Percentiles rank a stretch among this genome's conserved stretches.
Evolutionary conservation across 1,140 invertebrate species (phyloP).

Genomic region (Dolichoris vasculosae): DNA sequence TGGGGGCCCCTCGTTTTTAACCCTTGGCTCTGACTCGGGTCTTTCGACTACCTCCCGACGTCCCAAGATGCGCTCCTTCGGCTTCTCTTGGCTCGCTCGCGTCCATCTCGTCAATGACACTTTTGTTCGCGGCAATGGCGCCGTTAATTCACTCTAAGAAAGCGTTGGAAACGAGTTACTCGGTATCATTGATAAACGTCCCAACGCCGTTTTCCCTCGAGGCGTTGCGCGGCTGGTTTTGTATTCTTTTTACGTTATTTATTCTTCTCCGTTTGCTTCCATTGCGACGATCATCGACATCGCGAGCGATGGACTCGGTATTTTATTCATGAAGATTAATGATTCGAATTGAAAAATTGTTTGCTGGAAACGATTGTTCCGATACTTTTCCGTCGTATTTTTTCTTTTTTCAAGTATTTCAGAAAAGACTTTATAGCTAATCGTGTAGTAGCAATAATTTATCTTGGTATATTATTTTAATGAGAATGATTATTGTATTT

Average conservation of each 20-base stretch:
- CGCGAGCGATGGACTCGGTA: neutral
- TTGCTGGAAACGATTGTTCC: neutral
- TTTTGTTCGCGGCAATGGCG: neutral
- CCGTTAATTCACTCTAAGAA: neutral
- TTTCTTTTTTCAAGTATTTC: neutral
- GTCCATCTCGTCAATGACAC: neutral
- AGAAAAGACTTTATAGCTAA: neutral
- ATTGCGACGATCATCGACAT: neutral
- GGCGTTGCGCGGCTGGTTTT: neutral
- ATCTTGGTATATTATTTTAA: neutral
- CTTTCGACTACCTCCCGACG: neutral
- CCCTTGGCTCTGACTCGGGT: conserved; percentile 61
- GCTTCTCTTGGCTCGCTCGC: neutral
- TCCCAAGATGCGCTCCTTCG: neutral
- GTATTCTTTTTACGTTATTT: too few species aligned
- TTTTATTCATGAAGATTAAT: neutral
- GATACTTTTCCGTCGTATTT: neutral
- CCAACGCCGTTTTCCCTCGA: neutral
- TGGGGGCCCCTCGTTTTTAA: conserved; percentile 65
- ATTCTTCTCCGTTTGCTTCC: neutral
- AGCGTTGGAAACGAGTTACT: neutral
- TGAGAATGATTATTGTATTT: neutral
- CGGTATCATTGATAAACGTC: neutral
- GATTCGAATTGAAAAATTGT: neutral
- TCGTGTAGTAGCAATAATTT: neutral